Evolutionary conservation across 2,797 vertebrate species (phyloP).

Genomic region (Acropternis orthonyx): DNA sequence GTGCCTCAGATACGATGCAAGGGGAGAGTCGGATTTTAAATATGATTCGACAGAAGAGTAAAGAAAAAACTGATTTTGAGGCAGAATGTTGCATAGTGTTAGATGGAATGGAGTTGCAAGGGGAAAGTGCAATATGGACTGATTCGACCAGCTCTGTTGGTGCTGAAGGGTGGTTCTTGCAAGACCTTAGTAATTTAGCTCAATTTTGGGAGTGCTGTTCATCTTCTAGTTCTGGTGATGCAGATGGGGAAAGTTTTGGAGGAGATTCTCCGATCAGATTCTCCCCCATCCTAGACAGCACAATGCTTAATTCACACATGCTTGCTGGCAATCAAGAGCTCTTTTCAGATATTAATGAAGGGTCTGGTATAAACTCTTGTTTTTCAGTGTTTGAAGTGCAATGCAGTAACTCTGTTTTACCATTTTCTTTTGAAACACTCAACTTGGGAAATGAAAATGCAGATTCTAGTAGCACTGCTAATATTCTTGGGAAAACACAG

Average conservation of each 20-base stretch:
- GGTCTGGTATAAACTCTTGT: constrained; percentile 89
- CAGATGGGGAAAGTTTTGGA: constrained; percentile 93
- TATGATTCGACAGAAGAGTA: constrained; percentile 98
- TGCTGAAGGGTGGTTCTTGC: constrained; percentile 89
- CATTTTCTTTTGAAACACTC: constrained; percentile 92
- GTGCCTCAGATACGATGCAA: constrained; percentile 98
- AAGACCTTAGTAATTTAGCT: constrained; percentile 93
- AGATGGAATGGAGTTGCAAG: constrained; percentile 94
- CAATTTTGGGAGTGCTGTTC: constrained; percentile 98
- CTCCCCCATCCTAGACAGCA: constrained; percentile 88
- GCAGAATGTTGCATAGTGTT: constrained; percentile 97
- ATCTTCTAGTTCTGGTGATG: constrained; percentile 93
- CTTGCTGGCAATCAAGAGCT: constrained; percentile 87
- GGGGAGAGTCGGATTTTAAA: constrained; percentile 98
- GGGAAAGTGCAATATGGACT: constrained; percentile 99
- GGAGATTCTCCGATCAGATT: constrained; percentile 91
- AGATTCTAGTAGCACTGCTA: constrained; percentile 92
- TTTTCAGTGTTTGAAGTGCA: constrained; percentile 99
- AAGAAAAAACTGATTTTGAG: constrained; percentile 91
- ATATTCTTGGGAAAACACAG: constrained; percentile 94
- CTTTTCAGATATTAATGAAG: constrained; percentile 88
- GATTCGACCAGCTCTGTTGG: constrained; percentile 88
- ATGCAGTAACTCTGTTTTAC: constrained; percentile 94
- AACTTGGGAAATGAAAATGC: constrained; percentile 85
- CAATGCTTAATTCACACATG: constrained; percentile 85